These are phyloP conservation scores for Maccullochella peelii DNA, from an alignment of 2,113 vertebrate genomes.

Conservation along the genomic window DNA sequence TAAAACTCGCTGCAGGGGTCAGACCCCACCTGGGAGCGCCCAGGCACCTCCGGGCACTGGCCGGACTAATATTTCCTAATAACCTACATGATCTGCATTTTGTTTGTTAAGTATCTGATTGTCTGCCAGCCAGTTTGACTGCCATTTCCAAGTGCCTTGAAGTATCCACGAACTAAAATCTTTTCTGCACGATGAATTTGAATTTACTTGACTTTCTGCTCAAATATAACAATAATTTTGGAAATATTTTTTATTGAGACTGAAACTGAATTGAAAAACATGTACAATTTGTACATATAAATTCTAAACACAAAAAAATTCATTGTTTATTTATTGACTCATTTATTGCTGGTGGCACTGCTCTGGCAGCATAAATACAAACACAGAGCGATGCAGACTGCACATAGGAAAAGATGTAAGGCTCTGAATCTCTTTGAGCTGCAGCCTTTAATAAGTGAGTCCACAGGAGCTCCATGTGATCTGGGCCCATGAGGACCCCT, in stretches of 20 bases:
- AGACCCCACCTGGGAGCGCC: too few relatives aligned
- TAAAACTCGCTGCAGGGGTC: too few relatives aligned
- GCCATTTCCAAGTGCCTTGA: neutral
- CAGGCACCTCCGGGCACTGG: too few relatives aligned
- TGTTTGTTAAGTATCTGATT: neutral
- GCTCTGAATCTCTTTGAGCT: slow-evolving; percentile 59
- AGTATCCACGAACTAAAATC: neutral
- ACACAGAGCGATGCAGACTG: slow-evolving; percentile 21
- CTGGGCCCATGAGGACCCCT: slow-evolving; percentile 45
- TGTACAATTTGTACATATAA: neutral
- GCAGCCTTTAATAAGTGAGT: slow-evolving; percentile 68
- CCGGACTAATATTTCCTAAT: neutral
- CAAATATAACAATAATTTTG: neutral
- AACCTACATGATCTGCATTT: neutral
- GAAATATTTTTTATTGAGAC: neutral
- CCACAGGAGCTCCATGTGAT: slow-evolving; percentile 61
- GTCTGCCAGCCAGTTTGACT: neutral
- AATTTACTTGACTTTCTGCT: neutral
- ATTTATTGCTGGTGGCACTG: slow-evolving; percentile 10
- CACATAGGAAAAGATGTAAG: slow-evolving; percentile 47
- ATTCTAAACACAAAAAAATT: neutral
- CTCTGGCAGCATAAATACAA: slow-evolving; percentile 26
- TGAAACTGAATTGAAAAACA: neutral
- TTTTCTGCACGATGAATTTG: neutral
- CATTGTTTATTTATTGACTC: slow-evolving; percentile 41